Base-by-base conservation (phyloP, 2,797 vertebrate species). In the Falco peregrinus region DNA sequence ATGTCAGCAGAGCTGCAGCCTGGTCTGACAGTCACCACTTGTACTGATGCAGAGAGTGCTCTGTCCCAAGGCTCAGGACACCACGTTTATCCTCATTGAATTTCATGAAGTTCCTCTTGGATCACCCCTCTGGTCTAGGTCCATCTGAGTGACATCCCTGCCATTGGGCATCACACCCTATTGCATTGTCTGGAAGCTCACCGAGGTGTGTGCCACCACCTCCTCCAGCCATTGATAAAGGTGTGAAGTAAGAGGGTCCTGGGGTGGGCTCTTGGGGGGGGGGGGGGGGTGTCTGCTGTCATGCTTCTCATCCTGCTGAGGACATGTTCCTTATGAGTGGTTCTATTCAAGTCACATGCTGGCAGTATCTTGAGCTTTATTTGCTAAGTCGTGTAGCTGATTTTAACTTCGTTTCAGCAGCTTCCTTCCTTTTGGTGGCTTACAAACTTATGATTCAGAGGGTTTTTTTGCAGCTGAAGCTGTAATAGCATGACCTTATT, bases 261-360 rank as follows among this genome's bases (percentile, higher is more conserved):
- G 2, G 26, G 35, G 20, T 33, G 2, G 41, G 20, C 17, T 10
- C 37, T 2, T 3, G 45, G 18, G 41, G 45, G 26, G 4, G 41
- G 41, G n/a, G n/a, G n/a, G n/a, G n/a, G n/a, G n/a, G 35, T 35
- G 22, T 53, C 59, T 12, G 25, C 54, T 24, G n/a, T 7, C 28
- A 3, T 11, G 16, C 50, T 31, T 41, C 1, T 1, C 16, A 2
- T 69, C 47, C 29, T 4, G 6, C 61, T n/a, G 3, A 2, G 8
- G 65, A 19, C 0, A 0, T 16, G 0, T 26, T 56, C 31, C 39
- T 14, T 13, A 0, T 43, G 37, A 53, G 41, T 14, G 9, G 9
- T 31, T 59, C 47, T 59, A 3, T 25, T 64, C 54, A 37, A 37
- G 0, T 2, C 8, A 2, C 31, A 0, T 16, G 5, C 75, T 69